phyloP scores from a whole-genome alignment of 2,797 vertebrate species.

The Chrosomus eos region DNA sequence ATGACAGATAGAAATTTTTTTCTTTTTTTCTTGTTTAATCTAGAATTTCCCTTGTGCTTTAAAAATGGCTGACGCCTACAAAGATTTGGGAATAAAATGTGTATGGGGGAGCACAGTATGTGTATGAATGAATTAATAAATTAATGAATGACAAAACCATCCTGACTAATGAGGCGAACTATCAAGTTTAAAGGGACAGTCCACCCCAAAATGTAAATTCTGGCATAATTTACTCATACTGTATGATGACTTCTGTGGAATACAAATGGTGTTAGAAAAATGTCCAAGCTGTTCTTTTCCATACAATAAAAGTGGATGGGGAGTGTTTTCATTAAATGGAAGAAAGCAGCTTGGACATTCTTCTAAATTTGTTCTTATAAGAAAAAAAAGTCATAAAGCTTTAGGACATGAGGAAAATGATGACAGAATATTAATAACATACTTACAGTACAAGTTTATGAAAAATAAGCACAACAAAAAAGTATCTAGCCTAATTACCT shows the following conservation, averaged over 20 bases:
- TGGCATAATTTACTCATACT: conserved; percentile 10
- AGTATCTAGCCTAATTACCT: neutral
- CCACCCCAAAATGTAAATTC: conserved; percentile 20
- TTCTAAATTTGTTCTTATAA: neutral
- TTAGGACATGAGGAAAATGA: neutral
- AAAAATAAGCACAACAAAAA: neutral
- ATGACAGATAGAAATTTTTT: conserved; percentile 68
- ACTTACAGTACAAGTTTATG: neutral
- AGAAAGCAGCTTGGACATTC: neutral
- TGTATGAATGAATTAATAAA: conserved; percentile 26
- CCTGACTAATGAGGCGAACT: conserved; percentile 45
- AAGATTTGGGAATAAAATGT: conserved; percentile 10
- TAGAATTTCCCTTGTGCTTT: conserved; percentile 37
- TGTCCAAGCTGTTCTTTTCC: neutral
- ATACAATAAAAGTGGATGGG: neutral
- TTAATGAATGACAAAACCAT: conserved; percentile 34
- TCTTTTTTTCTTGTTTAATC: conserved; percentile 50
- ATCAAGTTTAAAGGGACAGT: conserved; percentile 32
- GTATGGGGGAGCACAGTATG: neutral
- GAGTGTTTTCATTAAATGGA: neutral
- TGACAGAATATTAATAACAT: neutral
- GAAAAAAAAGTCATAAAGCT: neutral
- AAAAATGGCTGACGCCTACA: conserved; percentile 30
- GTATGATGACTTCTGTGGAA: neutral
- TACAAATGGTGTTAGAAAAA: neutral